A percentile compares a stretch with the other conserved stretches of the same genome.
phyloP scores from a whole-genome alignment of 2,113 vertebrate genomes.

The Crypturellus undulatus region DNA sequence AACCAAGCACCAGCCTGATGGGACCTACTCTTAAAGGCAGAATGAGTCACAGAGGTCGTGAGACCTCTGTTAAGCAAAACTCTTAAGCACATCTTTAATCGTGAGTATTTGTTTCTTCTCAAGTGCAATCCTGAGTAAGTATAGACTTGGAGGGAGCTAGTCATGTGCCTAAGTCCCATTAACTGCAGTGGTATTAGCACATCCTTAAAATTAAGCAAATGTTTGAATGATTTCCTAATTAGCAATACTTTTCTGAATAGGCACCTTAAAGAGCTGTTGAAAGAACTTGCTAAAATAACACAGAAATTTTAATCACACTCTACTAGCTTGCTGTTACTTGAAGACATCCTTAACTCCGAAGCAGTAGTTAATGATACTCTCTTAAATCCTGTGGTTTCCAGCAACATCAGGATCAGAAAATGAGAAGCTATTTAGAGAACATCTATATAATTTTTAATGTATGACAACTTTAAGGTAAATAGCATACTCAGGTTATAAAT shows the following conservation, averaged over 20 bases:
- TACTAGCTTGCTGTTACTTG: background rate
- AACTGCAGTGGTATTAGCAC: background rate
- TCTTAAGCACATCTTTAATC: background rate
- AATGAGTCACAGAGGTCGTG: background rate
- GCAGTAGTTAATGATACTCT: background rate
- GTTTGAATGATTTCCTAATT: background rate
- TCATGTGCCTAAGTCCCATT: background rate
- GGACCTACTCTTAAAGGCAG: too few species aligned
- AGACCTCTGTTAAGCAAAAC: background rate
- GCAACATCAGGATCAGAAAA: constrained; percentile 4
- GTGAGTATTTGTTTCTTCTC: background rate
- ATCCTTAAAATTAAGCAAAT: background rate
- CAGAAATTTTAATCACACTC: background rate
- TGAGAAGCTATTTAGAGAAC: background rate
- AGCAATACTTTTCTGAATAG: background rate
- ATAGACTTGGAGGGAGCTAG: background rate
- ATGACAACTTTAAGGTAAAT: constrained; percentile 49
- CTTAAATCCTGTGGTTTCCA: background rate
- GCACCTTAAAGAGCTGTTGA: background rate
- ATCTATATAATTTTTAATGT: background rate
- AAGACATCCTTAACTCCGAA: background rate
- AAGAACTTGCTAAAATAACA: background rate
- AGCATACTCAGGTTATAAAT: constrained; percentile 49
- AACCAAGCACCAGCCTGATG: too few species aligned
- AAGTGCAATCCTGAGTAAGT: background rate